These are phyloP conservation scores for Sycobia sp. DNA, from an alignment of 1,140 invertebrate species.

Conservation along the genomic window DNA sequence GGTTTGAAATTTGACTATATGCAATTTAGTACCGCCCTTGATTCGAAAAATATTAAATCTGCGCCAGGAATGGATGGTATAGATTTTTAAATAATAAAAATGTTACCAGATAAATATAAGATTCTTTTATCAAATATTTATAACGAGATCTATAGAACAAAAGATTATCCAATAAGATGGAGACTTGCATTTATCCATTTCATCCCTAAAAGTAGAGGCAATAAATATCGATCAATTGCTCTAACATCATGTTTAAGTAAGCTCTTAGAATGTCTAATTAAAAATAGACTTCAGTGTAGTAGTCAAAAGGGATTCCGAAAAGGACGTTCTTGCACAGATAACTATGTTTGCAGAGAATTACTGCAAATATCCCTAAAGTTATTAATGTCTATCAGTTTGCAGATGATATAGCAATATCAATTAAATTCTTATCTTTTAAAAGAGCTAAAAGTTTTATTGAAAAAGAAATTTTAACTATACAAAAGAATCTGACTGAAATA, in stretches of 20 bases:
- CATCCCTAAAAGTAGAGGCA: background rate
- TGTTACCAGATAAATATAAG: background rate
- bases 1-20: background rate
- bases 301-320: background rate
- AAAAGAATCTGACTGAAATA: background rate
- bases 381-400: too few species aligned
- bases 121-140: background rate
- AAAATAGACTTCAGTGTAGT: background rate
- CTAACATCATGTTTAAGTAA: background rate
- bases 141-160: background rate
- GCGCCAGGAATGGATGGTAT: slow-evolving; percentile 2
- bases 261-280: background rate
- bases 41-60: background rate
- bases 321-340: background rate
- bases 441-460: too few species aligned
- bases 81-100: background rate
- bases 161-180: background rate
- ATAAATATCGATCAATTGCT: background rate
- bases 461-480: too few species aligned
- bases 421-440: too few species aligned
- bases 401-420: too few species aligned
- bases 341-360: too few species aligned
- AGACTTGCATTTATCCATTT: background rate
- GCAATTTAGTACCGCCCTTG: background rate
- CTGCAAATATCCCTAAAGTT: too few species aligned